phyloP scores from a whole-genome alignment of 2,888 invertebrate genomes.

The Girardia tigrina region DNA sequence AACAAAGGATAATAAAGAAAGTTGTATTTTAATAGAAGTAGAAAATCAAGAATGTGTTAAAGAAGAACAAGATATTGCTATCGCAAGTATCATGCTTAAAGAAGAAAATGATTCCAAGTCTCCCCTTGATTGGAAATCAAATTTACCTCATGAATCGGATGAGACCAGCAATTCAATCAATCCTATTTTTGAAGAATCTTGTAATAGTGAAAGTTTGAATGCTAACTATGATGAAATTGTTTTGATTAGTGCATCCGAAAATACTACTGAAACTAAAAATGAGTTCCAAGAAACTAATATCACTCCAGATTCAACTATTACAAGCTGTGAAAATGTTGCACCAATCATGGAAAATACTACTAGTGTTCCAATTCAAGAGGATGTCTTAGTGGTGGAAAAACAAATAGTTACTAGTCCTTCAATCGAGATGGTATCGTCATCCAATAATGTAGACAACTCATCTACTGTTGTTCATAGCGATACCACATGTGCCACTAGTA shows the following conservation, averaged over 20 bases:
- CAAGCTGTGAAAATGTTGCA: neutral
- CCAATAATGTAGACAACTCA: neutral
- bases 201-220: neutral
- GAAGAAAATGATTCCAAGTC: slow-evolving; percentile 7
- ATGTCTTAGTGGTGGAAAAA: neutral
- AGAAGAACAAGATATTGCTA: slow-evolving; percentile 19
- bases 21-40: neutral
- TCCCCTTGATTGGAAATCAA: neutral
- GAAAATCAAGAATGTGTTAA: slow-evolving; percentile 14
- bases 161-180: neutral
- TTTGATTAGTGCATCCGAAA: neutral
- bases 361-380: neutral
- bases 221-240: neutral
- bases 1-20: neutral
- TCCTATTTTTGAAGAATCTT: neutral
- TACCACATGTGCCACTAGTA: neutral
- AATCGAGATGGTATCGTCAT: neutral
- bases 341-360: neutral
- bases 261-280: neutral
- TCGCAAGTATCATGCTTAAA: neutral
- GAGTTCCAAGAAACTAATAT: neutral
- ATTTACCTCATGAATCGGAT: neutral
- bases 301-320: neutral
- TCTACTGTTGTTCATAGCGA: neutral
- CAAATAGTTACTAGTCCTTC: neutral